phyloP scores from a whole-genome alignment of 2,888 invertebrate genomes.

The Drosophila lacicola region DNA sequence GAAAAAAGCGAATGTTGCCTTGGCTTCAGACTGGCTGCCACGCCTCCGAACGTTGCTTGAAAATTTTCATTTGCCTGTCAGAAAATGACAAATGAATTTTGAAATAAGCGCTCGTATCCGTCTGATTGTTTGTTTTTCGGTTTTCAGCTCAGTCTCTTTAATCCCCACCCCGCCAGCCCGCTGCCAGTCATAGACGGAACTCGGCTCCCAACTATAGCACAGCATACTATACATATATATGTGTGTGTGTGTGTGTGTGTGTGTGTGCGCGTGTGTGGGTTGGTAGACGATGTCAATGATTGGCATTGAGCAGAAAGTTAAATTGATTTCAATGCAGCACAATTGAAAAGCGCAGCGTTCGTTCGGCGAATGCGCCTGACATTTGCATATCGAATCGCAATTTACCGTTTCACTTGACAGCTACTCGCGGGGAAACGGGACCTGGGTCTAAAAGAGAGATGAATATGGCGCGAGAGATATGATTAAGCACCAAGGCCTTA shows the following conservation, averaged over 20 bases:
- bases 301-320: slow-evolving; percentile 79
- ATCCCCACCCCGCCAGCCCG: slow-evolving; percentile 22
- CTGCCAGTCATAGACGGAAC: slow-evolving; percentile 33
- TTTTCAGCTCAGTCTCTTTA: slow-evolving; percentile 33
- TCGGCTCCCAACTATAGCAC: slow-evolving; percentile 23
- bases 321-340: slow-evolving; percentile 79
- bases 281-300: slow-evolving; percentile 72
- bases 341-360: slow-evolving; percentile 77
- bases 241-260: no score
- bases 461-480: background rate
- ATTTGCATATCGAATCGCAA: slow-evolving; percentile 79
- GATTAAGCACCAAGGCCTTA: background rate
- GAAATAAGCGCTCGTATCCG: slow-evolving; percentile 76
- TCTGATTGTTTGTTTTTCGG: slow-evolving; percentile 70
- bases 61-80: slow-evolving; percentile 74
- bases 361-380: slow-evolving; percentile 70
- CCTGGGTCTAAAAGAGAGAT: slow-evolving; percentile 4
- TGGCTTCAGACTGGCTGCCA: slow-evolving; percentile 34
- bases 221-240: background rate
- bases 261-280: slow-evolving; percentile 24
- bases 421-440: slow-evolving; percentile 15
- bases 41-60: slow-evolving; percentile 39
- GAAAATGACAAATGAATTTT: slow-evolving; percentile 81
- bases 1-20: slow-evolving; percentile 27
- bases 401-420: slow-evolving; percentile 76